Evolutionary conservation across 2,888 invertebrate genomes (phyloP), one percentile per base, ranked within the genome.

Genomic region (Amphimallon solstitiale): DNA sequence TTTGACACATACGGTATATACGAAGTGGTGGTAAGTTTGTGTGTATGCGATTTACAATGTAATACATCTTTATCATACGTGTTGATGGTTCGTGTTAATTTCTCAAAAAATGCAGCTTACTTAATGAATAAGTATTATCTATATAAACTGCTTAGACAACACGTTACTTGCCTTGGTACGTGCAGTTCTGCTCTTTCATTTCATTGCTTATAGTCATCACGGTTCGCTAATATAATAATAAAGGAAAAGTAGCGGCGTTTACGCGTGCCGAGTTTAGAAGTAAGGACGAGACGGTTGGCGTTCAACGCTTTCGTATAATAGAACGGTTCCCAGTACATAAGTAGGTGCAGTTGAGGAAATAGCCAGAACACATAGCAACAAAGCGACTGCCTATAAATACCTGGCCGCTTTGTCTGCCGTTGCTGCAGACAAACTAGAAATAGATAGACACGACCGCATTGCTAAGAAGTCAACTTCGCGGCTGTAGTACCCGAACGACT

Each of bases 371-470:
- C 70, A 70, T 72, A 71, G 70, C 71, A 69, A 71, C 72, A 71
- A 72, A 72, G 72, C 69, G 68, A 17, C 63, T 59, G 68, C 43
- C 72, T 73, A 73, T 73, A 73, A 73, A 73, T 73, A 73, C 70
- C 67, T 72, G 68, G 29, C 65, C 68, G 71, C 72, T 72, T 72
- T 73, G 73, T 73, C 73, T 73, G 66, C 52, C 48, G 62, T 19
- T 69, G 68, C 67, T 66, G 70, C 66, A 71, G 72, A 71, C 73
- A 67, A 68, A 69, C 73, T 73, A 69, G 68, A 73, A 73, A 73
- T 73, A 73, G 73, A 73, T 68, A 72, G 71, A 71, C 65, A 67
- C 72, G 72, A 68, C 72, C 73, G 73, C 73, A 72, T 73, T 73
- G 73, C 73, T 73, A 68, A 68, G 72, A 72, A 72, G 73, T 73